These are phyloP conservation scores for Patagioenas fasciata DNA, from an alignment of 2,113 vertebrate genomes.

Conservation along the genomic window DNA sequence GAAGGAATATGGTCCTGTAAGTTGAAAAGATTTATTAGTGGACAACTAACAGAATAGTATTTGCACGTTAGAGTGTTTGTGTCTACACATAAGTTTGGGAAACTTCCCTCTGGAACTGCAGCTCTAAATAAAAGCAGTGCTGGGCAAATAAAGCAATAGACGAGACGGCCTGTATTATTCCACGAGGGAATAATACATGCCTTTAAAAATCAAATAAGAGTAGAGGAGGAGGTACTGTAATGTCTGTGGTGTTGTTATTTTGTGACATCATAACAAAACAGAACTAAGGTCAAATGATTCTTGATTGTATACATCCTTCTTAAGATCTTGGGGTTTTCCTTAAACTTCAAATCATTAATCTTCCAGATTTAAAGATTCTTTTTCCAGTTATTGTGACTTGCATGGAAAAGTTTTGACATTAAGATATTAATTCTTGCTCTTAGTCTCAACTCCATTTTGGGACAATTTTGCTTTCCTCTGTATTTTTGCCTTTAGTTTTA, in stretches of 20 bases:
- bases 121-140: background rate
- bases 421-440: background rate
- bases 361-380: background rate
- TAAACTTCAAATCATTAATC: background rate
- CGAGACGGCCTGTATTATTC: background rate
- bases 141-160: background rate
- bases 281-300: background rate
- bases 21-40: background rate
- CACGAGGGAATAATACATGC: background rate
- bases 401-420: background rate
- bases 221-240: background rate
- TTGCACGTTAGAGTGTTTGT: background rate
- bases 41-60: background rate
- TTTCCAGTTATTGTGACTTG: background rate
- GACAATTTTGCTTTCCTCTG: background rate
- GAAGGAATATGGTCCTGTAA: background rate
- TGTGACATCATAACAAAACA: background rate
- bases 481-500: background rate
- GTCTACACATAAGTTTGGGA: background rate
- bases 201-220: background rate
- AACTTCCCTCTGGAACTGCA: background rate
- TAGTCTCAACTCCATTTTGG: background rate
- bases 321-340: background rate
- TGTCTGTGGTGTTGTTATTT: background rate
- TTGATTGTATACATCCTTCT: accelerated